Conservation (phyloP, 2,797 vertebrate genomes). For the Notamacropus eugenii region DNA sequence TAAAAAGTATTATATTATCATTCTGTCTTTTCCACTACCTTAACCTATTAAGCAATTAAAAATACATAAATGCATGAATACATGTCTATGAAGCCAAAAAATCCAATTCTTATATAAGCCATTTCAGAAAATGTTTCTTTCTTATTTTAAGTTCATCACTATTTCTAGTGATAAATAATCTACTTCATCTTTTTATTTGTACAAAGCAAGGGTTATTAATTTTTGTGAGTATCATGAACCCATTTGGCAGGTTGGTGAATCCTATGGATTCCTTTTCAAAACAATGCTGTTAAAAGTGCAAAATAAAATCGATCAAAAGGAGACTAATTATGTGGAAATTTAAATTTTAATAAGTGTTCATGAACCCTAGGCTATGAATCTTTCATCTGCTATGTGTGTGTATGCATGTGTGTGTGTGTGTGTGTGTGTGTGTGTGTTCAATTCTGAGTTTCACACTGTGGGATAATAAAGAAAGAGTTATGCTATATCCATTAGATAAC, state of each 20-base stretch:
- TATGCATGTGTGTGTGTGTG: too few species aligned
- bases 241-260: not conserved
- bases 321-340: not conserved
- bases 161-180: not conserved
- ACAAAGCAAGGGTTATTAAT: not conserved
- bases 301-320: not conserved
- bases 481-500: not conserved
- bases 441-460: not conserved
- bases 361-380: not conserved
- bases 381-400: not conserved
- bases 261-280: not conserved
- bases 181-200: not conserved
- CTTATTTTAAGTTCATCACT: not conserved
- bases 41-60: not conserved
- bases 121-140: not conserved
- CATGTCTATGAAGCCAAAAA: not conserved
- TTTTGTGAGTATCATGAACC: not conserved
- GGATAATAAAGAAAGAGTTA: not conserved
- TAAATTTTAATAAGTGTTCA: not conserved
- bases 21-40: not conserved
- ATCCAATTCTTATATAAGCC: not conserved
- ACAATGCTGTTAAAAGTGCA: not conserved
- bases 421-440: not conserved
- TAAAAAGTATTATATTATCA: not conserved
- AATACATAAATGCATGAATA: not conserved